Percentiles rank a stretch among this genome's conserved stretches.
phyloP scores from a whole-genome alignment of 2,113 vertebrate genomes.

The Petroica traversi region DNA sequence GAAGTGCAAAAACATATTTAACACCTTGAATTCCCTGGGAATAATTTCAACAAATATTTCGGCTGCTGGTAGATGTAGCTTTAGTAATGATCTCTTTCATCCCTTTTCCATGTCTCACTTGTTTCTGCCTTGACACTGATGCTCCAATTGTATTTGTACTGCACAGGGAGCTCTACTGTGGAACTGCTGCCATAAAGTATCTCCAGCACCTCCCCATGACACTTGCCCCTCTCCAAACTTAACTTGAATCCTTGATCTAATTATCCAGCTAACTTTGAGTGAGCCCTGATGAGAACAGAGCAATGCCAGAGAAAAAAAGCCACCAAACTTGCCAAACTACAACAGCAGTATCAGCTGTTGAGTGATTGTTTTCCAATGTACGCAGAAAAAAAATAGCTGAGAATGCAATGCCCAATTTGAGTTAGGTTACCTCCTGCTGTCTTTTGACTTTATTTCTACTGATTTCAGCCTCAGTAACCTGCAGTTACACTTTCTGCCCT shows the following conservation, averaged over 20 bases:
- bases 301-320: neutral
- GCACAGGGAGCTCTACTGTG: neutral
- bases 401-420: neutral
- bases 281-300: neutral
- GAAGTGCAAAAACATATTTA: neutral
- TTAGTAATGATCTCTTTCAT: neutral
- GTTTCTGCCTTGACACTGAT: neutral
- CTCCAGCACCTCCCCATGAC: neutral
- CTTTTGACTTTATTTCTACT: neutral
- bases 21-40: neutral
- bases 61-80: neutral
- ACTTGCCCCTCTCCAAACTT: neutral
- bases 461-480: neutral
- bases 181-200: neutral
- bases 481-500: neutral
- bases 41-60: neutral
- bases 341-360: neutral
- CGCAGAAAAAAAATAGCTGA: neutral
- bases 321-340: neutral
- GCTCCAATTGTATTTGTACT: neutral
- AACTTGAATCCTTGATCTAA: neutral
- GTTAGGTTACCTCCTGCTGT: neutral
- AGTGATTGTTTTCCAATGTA: neutral
- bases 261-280: neutral
- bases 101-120: fast-evolving